Evolutionary conservation across 2,888 invertebrate species (phyloP).

Genomic region (Apamea epomidion): DNA sequence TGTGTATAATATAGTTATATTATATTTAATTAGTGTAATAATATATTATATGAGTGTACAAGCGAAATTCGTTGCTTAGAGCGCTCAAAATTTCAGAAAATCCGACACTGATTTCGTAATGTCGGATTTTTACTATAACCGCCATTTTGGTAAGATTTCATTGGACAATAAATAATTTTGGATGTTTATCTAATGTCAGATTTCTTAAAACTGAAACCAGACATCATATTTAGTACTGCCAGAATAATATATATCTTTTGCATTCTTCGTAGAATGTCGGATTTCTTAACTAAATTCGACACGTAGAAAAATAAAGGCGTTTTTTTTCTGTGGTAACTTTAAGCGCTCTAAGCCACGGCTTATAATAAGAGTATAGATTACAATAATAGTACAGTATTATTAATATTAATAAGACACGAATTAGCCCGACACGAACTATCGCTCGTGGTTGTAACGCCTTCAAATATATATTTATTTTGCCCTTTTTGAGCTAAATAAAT

Average conservation of each 20-base stretch:
- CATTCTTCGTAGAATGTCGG: constrained; percentile 49
- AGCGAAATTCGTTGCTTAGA: constrained; percentile 44
- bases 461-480: constrained; percentile 17
- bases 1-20: constrained; percentile 51
- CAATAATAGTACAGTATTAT: constrained; percentile 61
- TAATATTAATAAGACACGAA: constrained; percentile 80
- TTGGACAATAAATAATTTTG: constrained; percentile 11
- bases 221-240: constrained; percentile 1
- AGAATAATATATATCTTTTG: constrained; percentile 29
- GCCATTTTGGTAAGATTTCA: background rate
- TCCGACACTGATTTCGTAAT: background rate
- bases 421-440: constrained; percentile 72
- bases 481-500: background rate
- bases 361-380: constrained; percentile 54
- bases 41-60: constrained; percentile 59
- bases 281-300: constrained; percentile 53
- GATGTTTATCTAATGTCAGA: constrained; percentile 12
- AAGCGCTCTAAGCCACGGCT: constrained; percentile 45
- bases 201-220: constrained; percentile 61
- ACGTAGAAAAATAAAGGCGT: constrained; percentile 38
- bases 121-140: background rate
- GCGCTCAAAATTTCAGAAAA: constrained; percentile 26
- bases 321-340: constrained; percentile 4
- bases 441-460: constrained; percentile 52
- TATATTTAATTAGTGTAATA: constrained; percentile 58